Evolutionary conservation across 1,140 invertebrate species (phyloP).

Genomic region (Lineus longissimus): DNA sequence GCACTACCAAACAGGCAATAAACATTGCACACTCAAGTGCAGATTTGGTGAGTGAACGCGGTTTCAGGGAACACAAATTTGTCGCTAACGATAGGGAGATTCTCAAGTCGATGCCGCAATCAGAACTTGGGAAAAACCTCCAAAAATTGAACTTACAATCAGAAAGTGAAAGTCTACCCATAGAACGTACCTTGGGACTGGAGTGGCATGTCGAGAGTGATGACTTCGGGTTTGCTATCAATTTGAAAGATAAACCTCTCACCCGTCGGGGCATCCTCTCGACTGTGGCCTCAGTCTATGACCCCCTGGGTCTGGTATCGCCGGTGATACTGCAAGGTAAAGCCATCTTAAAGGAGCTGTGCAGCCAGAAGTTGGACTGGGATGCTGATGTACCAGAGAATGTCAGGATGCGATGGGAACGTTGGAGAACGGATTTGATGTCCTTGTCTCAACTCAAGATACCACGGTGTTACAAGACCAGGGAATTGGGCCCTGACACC

Average conservation of each 20-base stretch:
- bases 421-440: background rate
- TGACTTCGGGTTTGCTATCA: constrained; percentile 8
- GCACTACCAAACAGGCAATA: constrained; percentile 13
- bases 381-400: background rate
- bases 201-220: constrained; percentile 1
- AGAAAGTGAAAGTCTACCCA: background rate
- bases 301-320: constrained; percentile 4
- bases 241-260: constrained; percentile 7
- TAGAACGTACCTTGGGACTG: background rate
- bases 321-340: constrained; percentile 6
- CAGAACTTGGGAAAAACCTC: background rate
- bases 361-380: background rate
- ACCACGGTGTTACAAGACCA: background rate
- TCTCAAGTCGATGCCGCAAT: too few species aligned
- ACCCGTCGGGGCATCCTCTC: constrained; percentile 4
- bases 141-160: background rate
- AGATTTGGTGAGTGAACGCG: background rate
- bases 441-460: background rate
- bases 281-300: background rate
- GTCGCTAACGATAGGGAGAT: too few species aligned
- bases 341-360: constrained; percentile 3
- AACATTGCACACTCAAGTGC: background rate
- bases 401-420: background rate
- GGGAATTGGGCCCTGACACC: background rate
- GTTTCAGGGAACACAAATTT: background rate